These are phyloP conservation scores for Lochmaea crataegi DNA, from an alignment of 2,888 invertebrate genomes.

Conservation along the genomic window DNA sequence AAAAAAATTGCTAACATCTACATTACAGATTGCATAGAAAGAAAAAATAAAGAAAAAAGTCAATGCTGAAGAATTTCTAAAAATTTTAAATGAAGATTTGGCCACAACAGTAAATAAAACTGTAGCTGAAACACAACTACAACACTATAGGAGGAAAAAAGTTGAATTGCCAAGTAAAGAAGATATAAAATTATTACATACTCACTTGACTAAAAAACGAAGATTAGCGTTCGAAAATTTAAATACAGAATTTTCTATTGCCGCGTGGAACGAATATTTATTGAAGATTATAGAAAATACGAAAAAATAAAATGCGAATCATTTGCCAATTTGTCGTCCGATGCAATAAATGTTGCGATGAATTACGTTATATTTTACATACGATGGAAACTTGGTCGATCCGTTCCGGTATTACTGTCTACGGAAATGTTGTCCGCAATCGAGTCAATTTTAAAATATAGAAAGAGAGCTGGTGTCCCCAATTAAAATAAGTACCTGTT, in stretches of 20 bases:
- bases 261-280: conserved; percentile 20
- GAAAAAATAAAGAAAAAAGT: conserved; percentile 26
- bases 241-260: conserved; percentile 7
- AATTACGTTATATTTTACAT: conserved; percentile 33
- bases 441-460: conserved; percentile 16
- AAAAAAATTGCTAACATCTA: conserved; percentile 32
- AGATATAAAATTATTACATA: conserved; percentile 30
- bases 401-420: conserved; percentile 9
- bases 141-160: conserved; percentile 11
- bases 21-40: conserved; percentile 26
- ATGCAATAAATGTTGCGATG: conserved; percentile 10
- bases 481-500: conserved; percentile 30
- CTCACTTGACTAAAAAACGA: conserved; percentile 9
- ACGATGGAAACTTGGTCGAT: conserved; percentile 23
- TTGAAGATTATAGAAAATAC: conserved; percentile 10
- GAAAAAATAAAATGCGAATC: conserved; percentile 20
- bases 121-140: conserved; percentile 15
- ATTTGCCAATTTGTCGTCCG: conserved; percentile 10
- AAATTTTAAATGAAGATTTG: conserved; percentile 5
- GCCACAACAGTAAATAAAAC: conserved; percentile 22
- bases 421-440: too few species aligned
- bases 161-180: neutral
- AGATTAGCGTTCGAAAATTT: conserved; percentile 8
- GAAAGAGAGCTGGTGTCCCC: conserved; percentile 25
- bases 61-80: conserved; percentile 34